Conservation (phyloP, 2,797 vertebrate genomes). For the Paedocypris micromegethes region DNA sequence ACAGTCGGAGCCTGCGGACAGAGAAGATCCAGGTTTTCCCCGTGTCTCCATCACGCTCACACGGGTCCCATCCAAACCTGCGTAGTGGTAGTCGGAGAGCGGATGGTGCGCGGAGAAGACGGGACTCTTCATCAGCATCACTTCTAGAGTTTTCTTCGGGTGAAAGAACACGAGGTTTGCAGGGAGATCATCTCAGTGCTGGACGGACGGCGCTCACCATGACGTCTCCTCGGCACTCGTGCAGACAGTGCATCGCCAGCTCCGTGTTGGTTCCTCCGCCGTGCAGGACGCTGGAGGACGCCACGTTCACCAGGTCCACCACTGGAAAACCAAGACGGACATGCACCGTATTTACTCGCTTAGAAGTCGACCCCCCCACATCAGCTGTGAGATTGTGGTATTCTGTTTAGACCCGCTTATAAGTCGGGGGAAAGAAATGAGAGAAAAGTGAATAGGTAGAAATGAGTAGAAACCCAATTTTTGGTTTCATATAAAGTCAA, state of each 20-base stretch:
- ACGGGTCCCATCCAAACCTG: conserved; percentile 65
- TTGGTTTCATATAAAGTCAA: too few species aligned
- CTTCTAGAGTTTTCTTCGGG: conserved; percentile 79
- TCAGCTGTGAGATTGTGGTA: background rate
- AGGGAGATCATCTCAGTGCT: background rate
- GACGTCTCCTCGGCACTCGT: conserved; percentile 83
- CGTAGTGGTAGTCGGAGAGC: conserved; percentile 87
- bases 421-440: too few species aligned
- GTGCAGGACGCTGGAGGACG: conserved; percentile 88
- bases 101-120: conserved; percentile 71
- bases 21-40: background rate
- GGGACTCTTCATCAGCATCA: conserved; percentile 80
- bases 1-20: conserved; percentile 82
- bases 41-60: too few species aligned
- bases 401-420: too few species aligned
- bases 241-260: conserved; percentile 85
- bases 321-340: conserved; percentile 59
- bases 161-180: conserved; percentile 20
- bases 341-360: too few species aligned
- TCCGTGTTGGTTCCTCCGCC: conserved; percentile 96
- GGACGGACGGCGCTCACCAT: conserved; percentile 86
- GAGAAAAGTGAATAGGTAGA: too few species aligned
- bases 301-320: conserved; percentile 84
- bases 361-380: background rate
- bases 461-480: too few species aligned